Evolutionary conservation across 2,113 vertebrate species (phyloP).

Genomic region (Entomyzon cyanotis): DNA sequence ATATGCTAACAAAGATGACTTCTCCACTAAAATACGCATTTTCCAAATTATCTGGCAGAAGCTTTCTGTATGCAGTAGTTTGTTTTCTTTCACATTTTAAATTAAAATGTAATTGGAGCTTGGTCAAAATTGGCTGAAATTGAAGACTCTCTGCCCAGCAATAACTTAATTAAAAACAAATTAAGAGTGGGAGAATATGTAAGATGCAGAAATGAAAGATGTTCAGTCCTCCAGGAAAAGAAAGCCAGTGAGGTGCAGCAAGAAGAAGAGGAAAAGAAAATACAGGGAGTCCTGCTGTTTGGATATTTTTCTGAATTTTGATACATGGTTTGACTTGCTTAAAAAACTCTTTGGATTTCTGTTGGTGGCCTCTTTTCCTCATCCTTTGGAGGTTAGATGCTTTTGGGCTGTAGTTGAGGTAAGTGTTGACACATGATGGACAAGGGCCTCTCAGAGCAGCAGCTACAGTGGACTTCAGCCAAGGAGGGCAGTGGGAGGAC

Average conservation of each 20-base stretch:
- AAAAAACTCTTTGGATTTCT: not conserved
- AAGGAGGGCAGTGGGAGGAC: not conserved
- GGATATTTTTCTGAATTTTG: not conserved
- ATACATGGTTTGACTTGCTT: not conserved
- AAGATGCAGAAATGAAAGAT: not conserved
- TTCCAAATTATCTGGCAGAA: constrained; percentile 11
- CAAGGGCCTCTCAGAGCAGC: not conserved
- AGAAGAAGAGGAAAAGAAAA: not conserved
- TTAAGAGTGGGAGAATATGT: not conserved
- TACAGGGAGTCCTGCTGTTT: not conserved
- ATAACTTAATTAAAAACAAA: constrained; percentile 15
- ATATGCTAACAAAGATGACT: constrained; percentile 14
- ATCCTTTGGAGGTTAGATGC: not conserved
- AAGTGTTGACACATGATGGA: not conserved
- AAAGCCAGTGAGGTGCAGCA: not conserved
- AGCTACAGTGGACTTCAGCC: not conserved
- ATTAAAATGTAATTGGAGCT: constrained; percentile 26
- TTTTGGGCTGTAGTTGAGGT: not conserved
- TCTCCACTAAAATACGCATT: not conserved
- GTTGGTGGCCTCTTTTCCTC: not conserved
- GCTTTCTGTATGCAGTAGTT: not conserved
- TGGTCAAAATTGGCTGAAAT: constrained; percentile 30
- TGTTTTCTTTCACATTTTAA: constrained; percentile 40
- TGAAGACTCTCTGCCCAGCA: not conserved
- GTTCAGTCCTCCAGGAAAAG: not conserved